These are phyloP conservation scores for Brachyistius frenatus DNA, from an alignment of 2,113 vertebrate species.

Conservation along the genomic window DNA sequence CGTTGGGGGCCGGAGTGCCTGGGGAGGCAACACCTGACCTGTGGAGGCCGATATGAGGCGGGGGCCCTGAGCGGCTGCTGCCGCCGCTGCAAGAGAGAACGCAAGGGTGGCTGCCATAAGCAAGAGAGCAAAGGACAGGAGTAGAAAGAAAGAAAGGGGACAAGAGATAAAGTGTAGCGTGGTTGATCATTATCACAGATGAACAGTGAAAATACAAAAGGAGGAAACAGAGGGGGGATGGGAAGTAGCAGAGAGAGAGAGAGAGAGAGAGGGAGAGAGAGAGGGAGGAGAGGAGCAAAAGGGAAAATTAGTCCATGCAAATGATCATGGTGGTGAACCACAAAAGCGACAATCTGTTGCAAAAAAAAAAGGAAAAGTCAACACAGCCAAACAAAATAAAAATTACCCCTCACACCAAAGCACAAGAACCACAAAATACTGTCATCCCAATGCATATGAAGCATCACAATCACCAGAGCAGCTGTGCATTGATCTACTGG, in stretches of 20 bases:
- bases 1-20: conserved; percentile 80
- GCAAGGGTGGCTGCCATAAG: conserved; percentile 89
- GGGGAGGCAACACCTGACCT: conserved; percentile 84
- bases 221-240: conserved; percentile 42
- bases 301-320: conserved; percentile 89
- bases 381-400: conserved; percentile 54
- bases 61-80: conserved; percentile 85
- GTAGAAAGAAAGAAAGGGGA: conserved; percentile 65
- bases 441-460: conserved; percentile 67
- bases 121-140: conserved; percentile 77
- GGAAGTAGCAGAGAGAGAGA: conserved; percentile 44
- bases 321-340: conserved; percentile 86
- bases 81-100: conserved; percentile 90
- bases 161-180: conserved; percentile 62
- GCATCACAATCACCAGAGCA: conserved; percentile 76
- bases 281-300: conserved; percentile 71
- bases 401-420: conserved; percentile 67
- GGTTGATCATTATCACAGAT: conserved; percentile 74
- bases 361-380: conserved; percentile 55
- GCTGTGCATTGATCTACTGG: conserved; percentile 65
- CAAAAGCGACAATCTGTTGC: conserved; percentile 77
- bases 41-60: conserved; percentile 83
- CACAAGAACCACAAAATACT: conserved; percentile 63
- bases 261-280: conserved; percentile 42
- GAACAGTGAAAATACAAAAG: conserved; percentile 69